Percentiles rank a stretch among this genome's conserved stretches.
These are phyloP conservation scores for Otis tarda DNA, from an alignment of 2,113 vertebrate species.

Conservation along the genomic window DNA sequence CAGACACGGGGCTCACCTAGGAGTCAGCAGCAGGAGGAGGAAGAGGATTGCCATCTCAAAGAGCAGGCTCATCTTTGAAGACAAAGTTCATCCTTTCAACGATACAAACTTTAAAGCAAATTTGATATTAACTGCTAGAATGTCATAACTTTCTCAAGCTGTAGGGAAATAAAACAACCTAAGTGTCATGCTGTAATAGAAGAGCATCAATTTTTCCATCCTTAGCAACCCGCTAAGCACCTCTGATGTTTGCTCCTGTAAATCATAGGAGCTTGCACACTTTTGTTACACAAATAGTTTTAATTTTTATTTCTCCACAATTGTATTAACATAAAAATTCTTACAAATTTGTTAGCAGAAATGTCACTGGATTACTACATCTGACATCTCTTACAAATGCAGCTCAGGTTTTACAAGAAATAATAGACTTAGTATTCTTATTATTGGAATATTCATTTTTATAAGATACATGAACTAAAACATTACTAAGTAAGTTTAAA, in stretches of 20 bases:
- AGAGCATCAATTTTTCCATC: neutral
- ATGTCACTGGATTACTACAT: neutral
- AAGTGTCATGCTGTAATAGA: neutral
- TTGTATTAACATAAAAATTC: neutral
- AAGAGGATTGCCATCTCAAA: neutral
- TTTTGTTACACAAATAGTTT: neutral
- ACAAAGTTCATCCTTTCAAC: neutral
- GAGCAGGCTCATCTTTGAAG: neutral
- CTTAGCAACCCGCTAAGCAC: neutral
- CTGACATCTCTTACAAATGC: neutral
- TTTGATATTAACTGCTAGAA: neutral
- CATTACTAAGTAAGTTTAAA: conserved; percentile 8
- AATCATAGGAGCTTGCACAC: neutral
- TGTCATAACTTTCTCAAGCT: neutral
- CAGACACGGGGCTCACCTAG: fast-evolving
- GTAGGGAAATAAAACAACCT: neutral
- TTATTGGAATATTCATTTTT: neutral
- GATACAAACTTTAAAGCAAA: neutral
- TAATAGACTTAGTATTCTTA: neutral
- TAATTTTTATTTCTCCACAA: neutral
- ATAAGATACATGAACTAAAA: neutral
- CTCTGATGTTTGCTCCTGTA: neutral
- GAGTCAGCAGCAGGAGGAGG: neutral
- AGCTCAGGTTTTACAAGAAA: neutral
- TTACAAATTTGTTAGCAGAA: neutral